Conservation (phyloP, 2,888 invertebrate genomes). For the Alsophila aescularia region DNA sequence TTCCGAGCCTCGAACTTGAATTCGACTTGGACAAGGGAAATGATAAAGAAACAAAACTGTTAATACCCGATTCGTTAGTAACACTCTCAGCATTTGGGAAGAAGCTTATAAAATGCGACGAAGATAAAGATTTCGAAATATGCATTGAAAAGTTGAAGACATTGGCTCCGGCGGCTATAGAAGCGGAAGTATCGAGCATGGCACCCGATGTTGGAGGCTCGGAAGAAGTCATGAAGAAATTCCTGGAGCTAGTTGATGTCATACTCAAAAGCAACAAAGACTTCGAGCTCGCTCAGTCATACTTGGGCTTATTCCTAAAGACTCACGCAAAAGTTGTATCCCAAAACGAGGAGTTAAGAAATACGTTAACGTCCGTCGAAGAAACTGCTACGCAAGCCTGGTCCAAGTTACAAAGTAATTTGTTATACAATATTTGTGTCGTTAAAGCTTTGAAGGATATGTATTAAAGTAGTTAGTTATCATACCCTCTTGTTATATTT, state of each 20-base stretch:
- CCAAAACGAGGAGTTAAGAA: conserved; percentile 80
- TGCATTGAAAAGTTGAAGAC: conserved; percentile 86
- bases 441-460: conserved; percentile 89
- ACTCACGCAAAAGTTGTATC: conserved; percentile 87
- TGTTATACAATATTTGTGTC: conserved; percentile 90
- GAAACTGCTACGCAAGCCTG: conserved; percentile 86
- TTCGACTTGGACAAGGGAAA: conserved; percentile 88
- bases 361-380: conserved; percentile 83
- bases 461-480: conserved; percentile 53
- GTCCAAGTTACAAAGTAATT: conserved; percentile 87
- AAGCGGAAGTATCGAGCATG: conserved; percentile 93
- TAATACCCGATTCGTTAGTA: conserved; percentile 84
- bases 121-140: conserved; percentile 78
- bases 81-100: conserved; percentile 89
- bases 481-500: conserved; percentile 28
- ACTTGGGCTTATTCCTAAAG: conserved; percentile 94
- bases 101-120: conserved; percentile 79
- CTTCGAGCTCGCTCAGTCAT: conserved; percentile 96
- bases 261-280: conserved; percentile 90
- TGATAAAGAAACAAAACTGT: conserved; percentile 76
- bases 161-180: conserved; percentile 92
- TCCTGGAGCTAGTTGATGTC: conserved; percentile 88
- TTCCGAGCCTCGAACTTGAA: conserved; percentile 91
- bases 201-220: conserved; percentile 90
- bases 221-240: conserved; percentile 88